phyloP scores from a whole-genome alignment of 2,888 invertebrate species.

The Masnerella sp. region DNA sequence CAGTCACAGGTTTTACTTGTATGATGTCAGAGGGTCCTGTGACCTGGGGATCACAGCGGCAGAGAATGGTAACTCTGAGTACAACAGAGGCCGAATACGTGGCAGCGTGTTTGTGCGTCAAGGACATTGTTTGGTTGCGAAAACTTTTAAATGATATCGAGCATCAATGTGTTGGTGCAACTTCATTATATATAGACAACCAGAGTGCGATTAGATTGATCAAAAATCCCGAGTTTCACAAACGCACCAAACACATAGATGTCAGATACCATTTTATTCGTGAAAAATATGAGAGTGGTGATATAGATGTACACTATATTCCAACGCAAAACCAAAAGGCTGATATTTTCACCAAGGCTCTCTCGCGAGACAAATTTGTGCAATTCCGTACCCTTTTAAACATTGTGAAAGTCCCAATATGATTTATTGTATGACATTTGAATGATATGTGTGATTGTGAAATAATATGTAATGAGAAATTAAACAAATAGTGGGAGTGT shows the following conservation, averaged over 20 bases:
- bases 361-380: conserved; percentile 8
- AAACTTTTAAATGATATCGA: conserved; percentile 24
- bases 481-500: conserved; percentile 28
- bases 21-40: conserved; percentile 33
- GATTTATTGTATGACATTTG: not conserved
- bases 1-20: conserved; percentile 49
- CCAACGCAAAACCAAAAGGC: conserved; percentile 12
- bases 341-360: conserved; percentile 30
- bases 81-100: conserved; percentile 45
- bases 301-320: conserved; percentile 18
- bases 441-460: not conserved
- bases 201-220: conserved; percentile 41
- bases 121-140: conserved; percentile 38
- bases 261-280: conserved; percentile 34
- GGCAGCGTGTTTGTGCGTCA: conserved; percentile 26
- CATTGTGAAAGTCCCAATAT: not conserved
- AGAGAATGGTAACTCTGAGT: conserved; percentile 36
- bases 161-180: conserved; percentile 8
- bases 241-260: conserved; percentile 42
- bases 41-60: conserved; percentile 34
- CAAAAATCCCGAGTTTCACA: conserved; percentile 33
- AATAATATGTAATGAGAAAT: not conserved
- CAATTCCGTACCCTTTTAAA: not conserved
- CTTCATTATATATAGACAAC: conserved; percentile 27
- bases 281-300: conserved; percentile 23